Base-by-base conservation (phyloP, 2,797 vertebrate genomes). In the Dromococcyx pavoninus region DNA sequence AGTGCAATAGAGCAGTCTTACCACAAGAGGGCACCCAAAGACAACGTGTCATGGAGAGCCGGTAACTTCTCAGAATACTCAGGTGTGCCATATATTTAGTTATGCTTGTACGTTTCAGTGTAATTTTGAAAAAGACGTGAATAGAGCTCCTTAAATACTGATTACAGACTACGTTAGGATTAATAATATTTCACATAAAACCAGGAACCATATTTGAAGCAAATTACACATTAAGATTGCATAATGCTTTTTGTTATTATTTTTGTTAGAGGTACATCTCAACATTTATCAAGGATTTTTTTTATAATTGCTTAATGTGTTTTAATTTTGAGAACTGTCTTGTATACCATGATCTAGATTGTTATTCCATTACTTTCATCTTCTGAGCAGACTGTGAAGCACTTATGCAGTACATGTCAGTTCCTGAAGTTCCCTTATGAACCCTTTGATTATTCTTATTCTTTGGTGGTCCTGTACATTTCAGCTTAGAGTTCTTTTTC, bases 21-120 rank as follows among this genome's bases (percentile, higher is more conserved):
- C 96, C 97, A 97, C 97, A 64, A 88, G 97, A 97, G 97, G 98
- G 79, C 97, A 17, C 96, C 71, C 94, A 93, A 97, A 95, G 95
- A 94, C 90, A 97, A 87, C 79, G 83, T 89, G 88, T 96, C 27
- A 70, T 93, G 16, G 82, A 88, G 84, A 17, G 61, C 4, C n/a
- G 11, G 10, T 28, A 35, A 4, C 56, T 61, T 25, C 73, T 70
- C 61, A 37, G 75, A 69, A 35, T 50, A 64, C 61, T 71, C 83
- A 64, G 86, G 33, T 65, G 33, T 73, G 48, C 62, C 35, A 25
- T 69, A 9, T 61, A 28, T 70, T 83, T 80, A 53, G 37, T 65
- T 90, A 61, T 91, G 71, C 50, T 79, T 51, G 73, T 16, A 35
- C 11, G n/a, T 82, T 93, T 86, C 70, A 46, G 57, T 70, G 35